Conservation (phyloP, 2,113 vertebrate species). For the Myxocyprinus asiaticus region DNA sequence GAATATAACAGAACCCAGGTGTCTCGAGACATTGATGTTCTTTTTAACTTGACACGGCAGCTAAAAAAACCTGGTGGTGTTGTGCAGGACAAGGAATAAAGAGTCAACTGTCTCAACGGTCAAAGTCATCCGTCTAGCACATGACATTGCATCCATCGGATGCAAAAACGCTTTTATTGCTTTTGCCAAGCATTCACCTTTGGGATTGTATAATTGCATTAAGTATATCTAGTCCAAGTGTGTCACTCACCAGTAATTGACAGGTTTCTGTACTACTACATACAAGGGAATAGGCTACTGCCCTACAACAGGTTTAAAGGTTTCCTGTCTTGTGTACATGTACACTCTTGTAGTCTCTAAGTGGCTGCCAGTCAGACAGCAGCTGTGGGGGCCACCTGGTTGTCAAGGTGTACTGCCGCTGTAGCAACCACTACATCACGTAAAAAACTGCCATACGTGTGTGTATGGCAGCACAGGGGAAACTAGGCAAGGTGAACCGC, state of each 20-base stretch:
- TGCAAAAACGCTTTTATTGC: not conserved
- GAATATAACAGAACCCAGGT: no score
- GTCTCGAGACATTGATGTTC: no score
- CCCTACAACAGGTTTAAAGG: slow-evolving; percentile 23
- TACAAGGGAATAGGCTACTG: not conserved
- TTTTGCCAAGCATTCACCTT: no score
- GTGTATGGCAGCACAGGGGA: not conserved
- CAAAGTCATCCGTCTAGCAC: no score
- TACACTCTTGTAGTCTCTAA: slow-evolving; percentile 26
- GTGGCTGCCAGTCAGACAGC: slow-evolving; percentile 40
- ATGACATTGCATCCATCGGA: no score
- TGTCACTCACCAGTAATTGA: slow-evolving; percentile 12
- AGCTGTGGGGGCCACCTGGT: slow-evolving; percentile 32
- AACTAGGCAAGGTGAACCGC: slow-evolving; percentile 29
- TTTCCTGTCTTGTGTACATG: slow-evolving; percentile 23
- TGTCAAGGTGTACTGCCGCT: slow-evolving; percentile 45
- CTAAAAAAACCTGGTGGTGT: no score
- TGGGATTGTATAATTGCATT: not conserved
- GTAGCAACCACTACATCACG: slow-evolving; percentile 47
- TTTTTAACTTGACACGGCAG: no score
- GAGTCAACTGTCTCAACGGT: no score
- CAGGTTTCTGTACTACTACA: slow-evolving; percentile 21
- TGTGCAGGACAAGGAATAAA: no score
- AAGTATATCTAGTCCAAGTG: not conserved
- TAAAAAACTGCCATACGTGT: slow-evolving; percentile 13